Evolutionary conservation across 2,113 vertebrate species (phyloP), one percentile per base, ranked within the genome.

Genomic region (Sorex fumeus): DNA sequence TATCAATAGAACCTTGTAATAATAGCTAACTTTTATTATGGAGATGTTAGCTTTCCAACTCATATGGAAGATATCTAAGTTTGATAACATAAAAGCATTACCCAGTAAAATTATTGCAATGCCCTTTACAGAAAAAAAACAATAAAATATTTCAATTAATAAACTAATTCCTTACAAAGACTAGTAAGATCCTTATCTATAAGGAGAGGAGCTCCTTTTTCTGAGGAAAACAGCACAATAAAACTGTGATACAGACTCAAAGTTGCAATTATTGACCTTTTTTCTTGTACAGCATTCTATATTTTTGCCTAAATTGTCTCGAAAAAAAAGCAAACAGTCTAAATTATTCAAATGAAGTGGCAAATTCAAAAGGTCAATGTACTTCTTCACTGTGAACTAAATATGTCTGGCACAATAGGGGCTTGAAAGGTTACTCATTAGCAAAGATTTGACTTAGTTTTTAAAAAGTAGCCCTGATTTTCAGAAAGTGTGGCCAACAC

Each of bases 311-410:
- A 76, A 82, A 86, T 80, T 94, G 53, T 40, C 72, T 80, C 53
- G 80, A 62, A 87, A 69, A 72, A 80, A 77, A 84, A 90, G 70
- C 93, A 94, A 92, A 75, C 15, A 75, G 30, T 77, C 83, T 93
- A 92, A 91, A 93, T 92, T 93, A 86, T 96, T 94, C 69, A 86
- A 90, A 93, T 57, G 25, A 78, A 91, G 92, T 76, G 47, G 5
- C 60, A 93, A 66, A 94, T 84, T 90, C n/a, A 50, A 94, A 93
- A 84, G 80, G 77, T 81, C 84, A 78, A 1, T 72, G 82, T 32
- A 83, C 11, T 80, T 88, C 60, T 88, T 94, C 40, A 66, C 71
- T 74, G 53, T 79, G 66, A 88, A 86, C 53, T 94, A 76, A 91
- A 36, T 80, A 50, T 70, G 60, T 77, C 45, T 88, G 60, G 28